phyloP scores from a whole-genome alignment of 37 sponge, comb jelly and placozoan species.

The Dysidea cf. avara region DNA sequence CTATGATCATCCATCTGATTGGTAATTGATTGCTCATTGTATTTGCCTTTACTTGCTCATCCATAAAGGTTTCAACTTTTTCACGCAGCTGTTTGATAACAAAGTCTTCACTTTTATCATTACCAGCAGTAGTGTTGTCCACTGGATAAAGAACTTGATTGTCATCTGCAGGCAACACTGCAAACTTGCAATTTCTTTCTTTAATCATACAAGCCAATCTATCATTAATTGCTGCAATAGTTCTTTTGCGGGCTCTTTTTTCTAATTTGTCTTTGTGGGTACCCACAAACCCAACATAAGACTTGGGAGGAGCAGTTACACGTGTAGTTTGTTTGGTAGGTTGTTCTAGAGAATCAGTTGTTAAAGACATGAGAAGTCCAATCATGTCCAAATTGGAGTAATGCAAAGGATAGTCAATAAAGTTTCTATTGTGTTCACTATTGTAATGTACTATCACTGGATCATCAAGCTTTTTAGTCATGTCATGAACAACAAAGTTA shows the following conservation, averaged over 20 bases:
- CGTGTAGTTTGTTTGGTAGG: too few species aligned
- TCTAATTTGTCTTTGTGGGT: constrained; percentile 47
- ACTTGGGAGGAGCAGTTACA: neutral
- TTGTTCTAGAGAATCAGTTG: too few species aligned
- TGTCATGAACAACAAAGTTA: too few species aligned
- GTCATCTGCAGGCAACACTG: neutral
- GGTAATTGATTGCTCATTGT: constrained; percentile 23
- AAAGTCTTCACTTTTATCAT: constrained; percentile 29
- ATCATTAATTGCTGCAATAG: neutral
- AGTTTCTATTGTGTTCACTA: too few species aligned
- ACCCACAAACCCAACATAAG: constrained; percentile 40
- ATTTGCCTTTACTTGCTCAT: neutral
- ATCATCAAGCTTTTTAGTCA: too few species aligned
- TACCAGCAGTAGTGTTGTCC: constrained; percentile 59
- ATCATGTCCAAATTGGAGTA: too few species aligned
- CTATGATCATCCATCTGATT: constrained; percentile 42
- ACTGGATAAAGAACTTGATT: constrained; percentile 10
- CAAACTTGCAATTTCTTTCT: neutral
- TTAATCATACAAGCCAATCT: neutral
- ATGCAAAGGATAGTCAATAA: too few species aligned
- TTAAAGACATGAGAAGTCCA: too few species aligned
- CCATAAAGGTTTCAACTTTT: constrained; percentile 28
- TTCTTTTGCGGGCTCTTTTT: too few species aligned
- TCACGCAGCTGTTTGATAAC: constrained; percentile 5
- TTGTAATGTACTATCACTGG: too few species aligned